Evolutionary conservation across 2,797 vertebrate genomes (phyloP), one percentile per base, ranked within the genome.

Genomic region (Eleutherodactylus coqui): DNA sequence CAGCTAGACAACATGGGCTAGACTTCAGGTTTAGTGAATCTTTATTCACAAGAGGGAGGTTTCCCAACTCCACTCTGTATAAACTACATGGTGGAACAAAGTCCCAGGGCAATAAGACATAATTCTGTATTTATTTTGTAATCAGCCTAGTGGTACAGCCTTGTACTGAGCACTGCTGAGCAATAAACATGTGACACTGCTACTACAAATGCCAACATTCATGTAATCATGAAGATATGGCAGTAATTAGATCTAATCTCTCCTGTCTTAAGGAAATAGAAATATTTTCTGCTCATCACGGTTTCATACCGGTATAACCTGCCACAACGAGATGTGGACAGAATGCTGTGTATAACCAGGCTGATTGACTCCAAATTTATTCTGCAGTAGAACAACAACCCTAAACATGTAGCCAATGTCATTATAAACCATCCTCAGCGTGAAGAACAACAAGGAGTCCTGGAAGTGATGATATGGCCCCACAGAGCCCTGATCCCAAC

Each of bases 131-230:
- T 43, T 79, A 38, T 77, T 82, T 67, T 51, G 79, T 67, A n/a
- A 69, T 55, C 62, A 58, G 10, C 45, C 7, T 11, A 77, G 72
- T 69, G 73, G 60, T 70, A 82, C 79, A 83, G 24, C 45, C 73
- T 82, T 86, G 60, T 75, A 77, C 72, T 41, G 58, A 24, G 55
- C 32, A 24, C 17, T 19, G 29, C 14, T 5, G 38, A 38, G 32
- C 60, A 41, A 75, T 86, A 82, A 81, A 53, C 13, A 17, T 3
- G 47, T 82, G 47, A 72, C 24, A 72, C 13, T 24, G 29, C 45
- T 36, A 21, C 47, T 38, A 24, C 24, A 53, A 16, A 72, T 53
- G 64, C 41, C 32, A 21, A 6, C 2, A 9, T 11, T 47, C 27
- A 2, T 13, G 10, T 78, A 51, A 78, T 16, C 27, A 0, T 3